Conservation (phyloP, 2,888 invertebrate species). For the Aporophyla nigra region DNA sequence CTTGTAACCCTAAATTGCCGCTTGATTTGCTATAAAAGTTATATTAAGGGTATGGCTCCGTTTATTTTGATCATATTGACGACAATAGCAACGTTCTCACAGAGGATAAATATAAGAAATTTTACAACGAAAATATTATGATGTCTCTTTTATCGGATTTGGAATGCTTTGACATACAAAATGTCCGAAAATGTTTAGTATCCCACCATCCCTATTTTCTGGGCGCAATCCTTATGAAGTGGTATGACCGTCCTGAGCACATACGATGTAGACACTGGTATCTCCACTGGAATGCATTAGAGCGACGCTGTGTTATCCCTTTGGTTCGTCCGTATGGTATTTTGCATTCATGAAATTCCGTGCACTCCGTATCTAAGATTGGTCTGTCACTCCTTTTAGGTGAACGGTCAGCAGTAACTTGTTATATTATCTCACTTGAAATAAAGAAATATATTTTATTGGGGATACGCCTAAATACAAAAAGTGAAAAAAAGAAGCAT, state of each 20-base stretch:
- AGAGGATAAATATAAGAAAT: neutral
- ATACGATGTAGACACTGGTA: neutral
- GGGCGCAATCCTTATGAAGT: too few species aligned
- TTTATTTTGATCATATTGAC: slow-evolving; percentile 13
- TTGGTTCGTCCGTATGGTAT: slow-evolving; percentile 16
- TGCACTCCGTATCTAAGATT: slow-evolving; percentile 19
- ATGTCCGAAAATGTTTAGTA: neutral
- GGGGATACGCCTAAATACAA: too few species aligned
- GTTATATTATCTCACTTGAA: neutral
- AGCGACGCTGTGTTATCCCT: slow-evolving; percentile 1
- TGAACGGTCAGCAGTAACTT: neutral
- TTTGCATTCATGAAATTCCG: slow-evolving; percentile 31
- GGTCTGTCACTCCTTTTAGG: slow-evolving; percentile 21
- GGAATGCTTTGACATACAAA: slow-evolving; percentile 1
- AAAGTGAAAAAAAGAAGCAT: too few species aligned
- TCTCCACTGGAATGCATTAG: neutral
- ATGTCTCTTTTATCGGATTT: neutral
- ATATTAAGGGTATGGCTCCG: neutral
- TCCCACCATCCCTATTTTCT: neutral
- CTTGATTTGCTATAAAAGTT: slow-evolving; percentile 26
- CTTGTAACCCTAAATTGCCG: slow-evolving; percentile 24
- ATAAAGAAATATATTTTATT: too few species aligned
- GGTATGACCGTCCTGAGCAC: neutral
- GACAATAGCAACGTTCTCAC: slow-evolving; percentile 9
- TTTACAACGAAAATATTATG: neutral